Evolutionary conservation across 2,888 invertebrate genomes (phyloP), one percentile per base, ranked within the genome.

Genomic region (Zelleria hepariella): DNA sequence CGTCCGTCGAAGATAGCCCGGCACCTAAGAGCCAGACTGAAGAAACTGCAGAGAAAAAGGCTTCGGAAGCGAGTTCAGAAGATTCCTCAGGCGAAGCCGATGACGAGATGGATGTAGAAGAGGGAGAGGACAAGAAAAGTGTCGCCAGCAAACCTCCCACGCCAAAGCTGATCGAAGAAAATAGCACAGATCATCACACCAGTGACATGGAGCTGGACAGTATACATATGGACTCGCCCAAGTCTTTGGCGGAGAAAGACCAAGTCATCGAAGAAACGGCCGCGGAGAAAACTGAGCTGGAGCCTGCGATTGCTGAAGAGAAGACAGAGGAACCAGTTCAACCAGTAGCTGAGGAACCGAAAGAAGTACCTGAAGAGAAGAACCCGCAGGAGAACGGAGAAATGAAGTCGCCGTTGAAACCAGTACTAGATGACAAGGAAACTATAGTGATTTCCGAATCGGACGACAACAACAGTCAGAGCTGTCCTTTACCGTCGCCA

Each of bases 101-200:
- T 68, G 92, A 92, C 72, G 92, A 92, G 72, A 92, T 92, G 92
- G 92, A 92, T 64, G 91, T 91, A 42, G 92, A 92, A 61, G 91
- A 91, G 71, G 78, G 87, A 5, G 90, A 91, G 49, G 86, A 89
- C 55, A 74, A 72, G 59, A 75, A 73, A 47, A 83, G 79, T 59
- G 74, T 81, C 59, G 74, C 79, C n/a, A 82, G 81, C 59, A 84
- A 84, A 64, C 82, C 84, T 0, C 74, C 80, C 0, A 75, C 83
- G 2, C 87, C 86, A 0, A 68, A 71, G 27, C 76, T 70, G 2
- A 64, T 81, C 0, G 86, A 86, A 65, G 86, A 85, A 26, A 86
- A 85, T 60, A 86, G 86, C 66, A 87, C 87, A 1, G 87, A 87
- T 59, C 74, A 84, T 66, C 86, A 88, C 59, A 86, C 87, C 0